Evolutionary conservation across 1,140 invertebrate species (phyloP).

Genomic region (Telenomus remus): DNA sequence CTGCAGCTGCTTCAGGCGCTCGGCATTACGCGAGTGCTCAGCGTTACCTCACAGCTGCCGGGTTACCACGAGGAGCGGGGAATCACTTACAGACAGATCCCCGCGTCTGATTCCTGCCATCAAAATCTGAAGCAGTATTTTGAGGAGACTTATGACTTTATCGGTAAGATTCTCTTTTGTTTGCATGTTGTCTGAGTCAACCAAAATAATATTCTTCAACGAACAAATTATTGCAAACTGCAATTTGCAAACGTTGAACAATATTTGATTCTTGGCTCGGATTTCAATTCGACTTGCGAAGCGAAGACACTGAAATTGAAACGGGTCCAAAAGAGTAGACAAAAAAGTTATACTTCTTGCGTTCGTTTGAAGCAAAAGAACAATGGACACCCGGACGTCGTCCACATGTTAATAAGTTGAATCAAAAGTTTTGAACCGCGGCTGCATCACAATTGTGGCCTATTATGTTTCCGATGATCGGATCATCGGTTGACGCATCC

Average conservation of each 20-base stretch:
- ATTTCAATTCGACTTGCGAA: too few relatives aligned
- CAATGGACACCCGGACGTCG: constrained; percentile 1
- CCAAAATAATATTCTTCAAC: too few relatives aligned
- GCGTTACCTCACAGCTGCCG: constrained; percentile 88
- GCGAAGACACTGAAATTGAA: too few relatives aligned
- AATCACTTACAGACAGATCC: constrained; percentile 88
- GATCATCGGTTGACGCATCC: constrained; percentile 39
- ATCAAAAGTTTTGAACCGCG: constrained; percentile 14
- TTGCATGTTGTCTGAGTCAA: too few relatives aligned
- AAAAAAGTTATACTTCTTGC: too few relatives aligned
- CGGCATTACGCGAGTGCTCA: constrained; percentile 85
- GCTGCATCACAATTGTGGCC: constrained; percentile 26
- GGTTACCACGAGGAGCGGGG: constrained; percentile 82
- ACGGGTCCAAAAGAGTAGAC: too few relatives aligned
- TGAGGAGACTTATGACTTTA: constrained; percentile 92
- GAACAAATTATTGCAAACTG: too few relatives aligned
- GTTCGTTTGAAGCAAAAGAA: constrained; percentile 17
- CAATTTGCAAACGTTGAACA: too few relatives aligned
- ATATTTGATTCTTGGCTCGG: too few relatives aligned
- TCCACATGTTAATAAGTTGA: constrained; percentile 14
- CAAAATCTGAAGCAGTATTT: constrained; percentile 95
- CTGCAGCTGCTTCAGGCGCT: constrained; percentile 80
- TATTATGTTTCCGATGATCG: constrained; percentile 7
- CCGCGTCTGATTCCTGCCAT: constrained; percentile 88
- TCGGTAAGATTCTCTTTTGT: constrained; percentile 78